Base-by-base conservation (phyloP, 1,140 invertebrate genomes). In the Sarcophaga peregrina region DNA sequence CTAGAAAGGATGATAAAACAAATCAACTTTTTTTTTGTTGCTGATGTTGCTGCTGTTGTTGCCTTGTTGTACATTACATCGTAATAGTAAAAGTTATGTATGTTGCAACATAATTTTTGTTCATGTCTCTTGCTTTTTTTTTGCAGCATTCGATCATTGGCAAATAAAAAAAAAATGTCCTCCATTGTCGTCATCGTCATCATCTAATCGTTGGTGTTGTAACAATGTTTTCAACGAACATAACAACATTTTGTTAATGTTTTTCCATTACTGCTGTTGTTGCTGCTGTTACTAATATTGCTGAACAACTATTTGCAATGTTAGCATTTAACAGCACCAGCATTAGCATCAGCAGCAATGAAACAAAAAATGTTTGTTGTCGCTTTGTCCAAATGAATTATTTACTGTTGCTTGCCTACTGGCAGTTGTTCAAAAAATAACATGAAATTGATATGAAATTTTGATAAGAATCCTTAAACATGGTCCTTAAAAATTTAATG, bases 161-260 rank as follows among this genome's bases (percentile, higher is more conserved):
- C n/a, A n/a, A n/a, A n/a, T n/a, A n/a, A n/a, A n/a, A n/a, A 5
- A 20, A n/a, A 37, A 37, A 8, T 20, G n/a, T 68, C 54, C 11
- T 15, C 54, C 13, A 15, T 68, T 20, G 9, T 68, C 62, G 17
- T 68, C 62, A 20, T 68, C 62, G 8, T 58, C n/a, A n/a, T 58
- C 54, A 13, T 68, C 62, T 68, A 68, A 68, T 68, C 62, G 62
- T 68, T 68, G 7, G 62, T 68, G 62, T 68, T 20, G 62, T 68
- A 68, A 68, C 62, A 68, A 68, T 68, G 62, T 68, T 68, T 37
- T 68, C 20, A 68, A 17, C 20, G 17, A 20, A 20, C 62, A 20
- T 68, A 68, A 68, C 62, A 68, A 68, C 62, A 68, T 68, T 58
- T 58, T 68, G n/a, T 20, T 68, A 20, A 68, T 37, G 25, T 37